Evolutionary conservation across 2,888 invertebrate species (phyloP), one percentile per base, ranked within the genome.

Genomic region (Onchidella celtica): DNA sequence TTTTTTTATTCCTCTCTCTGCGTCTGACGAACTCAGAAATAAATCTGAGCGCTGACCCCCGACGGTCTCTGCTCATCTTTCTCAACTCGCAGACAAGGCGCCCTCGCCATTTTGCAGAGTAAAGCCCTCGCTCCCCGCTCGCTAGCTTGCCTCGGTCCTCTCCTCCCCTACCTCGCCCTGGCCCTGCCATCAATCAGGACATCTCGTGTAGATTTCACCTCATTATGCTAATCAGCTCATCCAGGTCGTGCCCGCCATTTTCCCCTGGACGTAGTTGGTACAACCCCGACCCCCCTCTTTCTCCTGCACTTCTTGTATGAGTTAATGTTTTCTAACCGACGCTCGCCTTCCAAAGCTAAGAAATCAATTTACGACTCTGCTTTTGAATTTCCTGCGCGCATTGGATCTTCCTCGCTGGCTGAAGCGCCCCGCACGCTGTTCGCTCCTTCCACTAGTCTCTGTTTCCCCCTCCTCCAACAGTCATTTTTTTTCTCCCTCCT

Each of bases 281-380:
- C 21, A 73, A 74, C 6, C 74, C 74, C 38, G 74, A 63, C 38
- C 74, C 61, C 21, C 59, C 74, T 61, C 38, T n/a, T n/a, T n/a
- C n/a, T n/a, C n/a, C n/a, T n/a, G n/a, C 32, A 38, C 40, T 59
- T 61, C 74, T 29, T 74, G 63, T 76, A 76, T 38, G 78, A 70
- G 69, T 70, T 78, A 68, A 78, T 78, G 78, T 78, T 69, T 78
- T 70, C 78, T 70, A 78, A 78, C 78, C 70, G 78, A 40, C 59
- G 34, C 78, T 78, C 78, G 78, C 59, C 61, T 70, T n/a, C 70
- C 57, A 78, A 78, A 78, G 78, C 78, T 78, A 70, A 78, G 78
- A 78, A 78, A 78, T 78, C 78, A 78, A 78, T 78, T 70, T 78
- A 69, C 78, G 69, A 69, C 57, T 69, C 69, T 61, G 78, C 78